Base-by-base conservation (phyloP, 1,140 invertebrate genomes). In the Pantala flavescens region DNA sequence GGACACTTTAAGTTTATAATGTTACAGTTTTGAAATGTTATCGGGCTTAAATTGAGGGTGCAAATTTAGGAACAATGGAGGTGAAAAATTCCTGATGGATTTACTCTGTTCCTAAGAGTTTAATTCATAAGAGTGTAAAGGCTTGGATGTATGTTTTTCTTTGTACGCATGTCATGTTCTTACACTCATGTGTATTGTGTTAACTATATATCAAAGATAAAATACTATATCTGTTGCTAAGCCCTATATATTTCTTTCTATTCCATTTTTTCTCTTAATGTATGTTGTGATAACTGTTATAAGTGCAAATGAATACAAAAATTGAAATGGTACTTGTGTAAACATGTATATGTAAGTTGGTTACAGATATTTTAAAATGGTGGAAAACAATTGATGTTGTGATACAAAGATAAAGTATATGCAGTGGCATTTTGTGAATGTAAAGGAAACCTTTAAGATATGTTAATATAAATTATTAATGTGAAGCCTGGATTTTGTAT, bases 151-250 rank as follows among this genome's bases (percentile, higher is more conserved):
- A 36, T 36, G 28, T 36, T 36, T 9, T 36, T 36, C 9, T 9
- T 36, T 5, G 28, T 36, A 9, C 9, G 28, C 28, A 36, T 36
- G 28, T 36, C n/a, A 63, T 14, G 12, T 14, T 7, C n/a, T 7
- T 63, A 63, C n/a, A 63, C 12, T 5, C n/a, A 63, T 63, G n/a
- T 63, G n/a, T 63, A 21, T 19, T 19, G n/a, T 63, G 49, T 63
- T 63, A 63, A 63, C n/a, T 63, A 63, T 63, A 63, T 63, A 63
- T 63, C 28, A 63, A 63, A 63, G 14, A 63, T 63, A 63, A 63
- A 63, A 21, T 19, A 12, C 49, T 63, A 63, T 63, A 63, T 63
- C 12, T 63, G 49, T 63, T 63, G 49, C 49, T 63, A 63, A 63
- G n/a, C 49, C 49, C 49, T 12, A 63, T 63, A 12, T 63, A 63